A percentile compares a stretch with the other conserved stretches of the same genome.
phyloP scores from a whole-genome alignment of 2,113 vertebrate species.

The Salvelinus alpinus region DNA sequence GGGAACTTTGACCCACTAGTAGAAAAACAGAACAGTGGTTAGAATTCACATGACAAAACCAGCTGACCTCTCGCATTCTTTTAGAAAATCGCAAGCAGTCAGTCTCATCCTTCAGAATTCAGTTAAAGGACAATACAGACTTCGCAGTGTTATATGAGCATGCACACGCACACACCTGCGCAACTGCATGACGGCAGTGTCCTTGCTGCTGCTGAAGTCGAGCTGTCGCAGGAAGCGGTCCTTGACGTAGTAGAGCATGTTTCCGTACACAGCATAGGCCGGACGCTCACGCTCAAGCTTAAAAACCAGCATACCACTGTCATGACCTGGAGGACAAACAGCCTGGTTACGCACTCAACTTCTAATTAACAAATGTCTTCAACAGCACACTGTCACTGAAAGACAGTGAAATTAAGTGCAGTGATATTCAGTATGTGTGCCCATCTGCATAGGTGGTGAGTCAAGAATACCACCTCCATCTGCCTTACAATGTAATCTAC shows the following conservation, averaged over 20 bases:
- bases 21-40: background rate
- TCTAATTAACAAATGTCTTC: background rate
- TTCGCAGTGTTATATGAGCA: background rate
- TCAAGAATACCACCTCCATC: too few species aligned
- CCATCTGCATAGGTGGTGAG: too few species aligned
- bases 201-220: slow-evolving; percentile 95
- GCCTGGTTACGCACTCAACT: background rate
- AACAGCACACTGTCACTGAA: background rate
- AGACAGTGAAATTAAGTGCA: too few species aligned
- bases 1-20: slow-evolving; percentile 94
- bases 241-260: slow-evolving; percentile 91
- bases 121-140: too few species aligned
- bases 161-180: slow-evolving; percentile 77
- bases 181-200: slow-evolving; percentile 95
- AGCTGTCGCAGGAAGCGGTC: slow-evolving; percentile 92
- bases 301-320: slow-evolving; percentile 97
- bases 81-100: background rate
- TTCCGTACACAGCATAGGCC: slow-evolving; percentile 90
- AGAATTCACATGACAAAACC: background rate
- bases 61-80: background rate
- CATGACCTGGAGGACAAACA: slow-evolving; percentile 78
- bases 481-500: too few species aligned
- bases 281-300: slow-evolving; percentile 94
- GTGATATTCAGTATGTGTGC: too few species aligned
- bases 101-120: background rate